A percentile compares a stretch with the other conserved stretches of the same genome.
Evolutionary conservation across 2,113 vertebrate genomes (phyloP).

Genomic region (Parus major): DNA sequence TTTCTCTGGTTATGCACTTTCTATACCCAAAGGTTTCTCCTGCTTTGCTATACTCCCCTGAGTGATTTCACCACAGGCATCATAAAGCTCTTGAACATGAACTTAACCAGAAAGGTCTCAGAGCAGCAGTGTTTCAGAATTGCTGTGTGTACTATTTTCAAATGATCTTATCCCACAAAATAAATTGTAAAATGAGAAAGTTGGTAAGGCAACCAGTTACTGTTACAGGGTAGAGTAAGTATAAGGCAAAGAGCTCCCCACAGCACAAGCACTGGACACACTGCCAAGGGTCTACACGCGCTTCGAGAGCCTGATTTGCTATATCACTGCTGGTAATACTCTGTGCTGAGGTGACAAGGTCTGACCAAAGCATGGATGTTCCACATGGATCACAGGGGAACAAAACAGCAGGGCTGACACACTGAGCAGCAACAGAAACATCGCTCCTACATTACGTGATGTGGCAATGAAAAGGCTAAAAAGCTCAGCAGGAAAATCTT

Average conservation of each 20-base stretch:
- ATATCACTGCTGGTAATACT: not conserved
- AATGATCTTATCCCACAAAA: not conserved
- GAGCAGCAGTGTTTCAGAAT: not conserved
- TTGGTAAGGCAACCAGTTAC: not conserved
- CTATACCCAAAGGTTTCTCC: not conserved
- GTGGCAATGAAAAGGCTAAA: not conserved
- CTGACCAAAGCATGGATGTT: not conserved
- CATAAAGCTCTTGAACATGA: not conserved
- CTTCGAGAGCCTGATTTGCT: not conserved
- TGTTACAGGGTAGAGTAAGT: not conserved
- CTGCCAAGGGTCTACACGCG: not conserved
- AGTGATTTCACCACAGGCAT: not conserved
- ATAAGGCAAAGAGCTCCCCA: not conserved
- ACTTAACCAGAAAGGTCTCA: not conserved
- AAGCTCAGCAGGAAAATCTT: not conserved
- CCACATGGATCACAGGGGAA: not conserved
- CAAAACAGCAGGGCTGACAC: not conserved
- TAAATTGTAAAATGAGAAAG: not conserved
- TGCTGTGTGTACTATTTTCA: not conserved
- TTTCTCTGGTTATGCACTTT: not conserved
- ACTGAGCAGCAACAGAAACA: not conserved
- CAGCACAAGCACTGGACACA: not conserved
- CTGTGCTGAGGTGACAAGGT: not conserved
- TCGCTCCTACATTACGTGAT: not conserved
- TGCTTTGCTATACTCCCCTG: not conserved